Conservation (phyloP, 2,888 invertebrate genomes). For the Acanthosoma haemorrhoidale region DNA sequence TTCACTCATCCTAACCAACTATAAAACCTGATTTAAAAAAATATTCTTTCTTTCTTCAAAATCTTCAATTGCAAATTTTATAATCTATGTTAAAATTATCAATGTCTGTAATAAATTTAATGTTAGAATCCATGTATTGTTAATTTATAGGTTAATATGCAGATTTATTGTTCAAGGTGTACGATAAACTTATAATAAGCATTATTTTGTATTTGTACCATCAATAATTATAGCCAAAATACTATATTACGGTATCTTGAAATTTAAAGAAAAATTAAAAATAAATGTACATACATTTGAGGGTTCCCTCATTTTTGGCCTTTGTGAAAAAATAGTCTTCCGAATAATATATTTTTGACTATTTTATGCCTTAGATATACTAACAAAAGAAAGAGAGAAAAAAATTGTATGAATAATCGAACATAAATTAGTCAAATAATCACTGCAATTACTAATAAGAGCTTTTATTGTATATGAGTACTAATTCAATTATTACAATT, state of each 20-base stretch:
- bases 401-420: too few species aligned
- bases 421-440: too few species aligned
- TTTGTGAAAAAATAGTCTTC: constrained; percentile 23
- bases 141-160: background rate
- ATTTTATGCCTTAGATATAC: constrained; percentile 20
- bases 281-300: background rate
- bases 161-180: background rate
- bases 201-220: constrained; percentile 13
- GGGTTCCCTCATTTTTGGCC: background rate
- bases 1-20: background rate
- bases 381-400: too few species aligned
- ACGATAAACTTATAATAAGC: background rate
- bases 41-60: background rate
- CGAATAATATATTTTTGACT: constrained; percentile 23
- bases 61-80: background rate
- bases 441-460: too few species aligned
- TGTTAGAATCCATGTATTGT: background rate
- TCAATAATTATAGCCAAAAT: constrained; percentile 23
- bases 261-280: background rate
- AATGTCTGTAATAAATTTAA: background rate
- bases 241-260: background rate
- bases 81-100: background rate
- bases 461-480: too few species aligned
- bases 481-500: too few species aligned
- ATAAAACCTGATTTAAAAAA: background rate